Conservation (phyloP, 2,888 invertebrate genomes). For the Oithona nana region DNA sequence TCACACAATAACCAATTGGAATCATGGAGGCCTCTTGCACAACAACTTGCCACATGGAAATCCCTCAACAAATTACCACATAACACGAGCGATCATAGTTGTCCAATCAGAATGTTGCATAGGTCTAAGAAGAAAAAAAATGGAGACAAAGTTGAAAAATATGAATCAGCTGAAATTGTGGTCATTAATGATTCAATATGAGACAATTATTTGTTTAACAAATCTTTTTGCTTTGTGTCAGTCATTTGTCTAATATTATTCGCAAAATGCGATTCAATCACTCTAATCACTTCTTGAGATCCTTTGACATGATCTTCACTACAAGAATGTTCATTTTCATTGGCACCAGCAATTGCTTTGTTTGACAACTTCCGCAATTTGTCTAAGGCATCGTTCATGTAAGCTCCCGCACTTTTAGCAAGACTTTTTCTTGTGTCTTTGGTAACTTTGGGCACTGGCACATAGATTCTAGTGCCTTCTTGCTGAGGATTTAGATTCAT, state of each 20-base stretch:
- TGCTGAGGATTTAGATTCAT: conserved; percentile 85
- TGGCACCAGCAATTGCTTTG: background rate
- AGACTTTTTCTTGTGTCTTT: conserved; percentile 75
- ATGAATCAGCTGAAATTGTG: too few species aligned
- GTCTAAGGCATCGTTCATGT: conserved; percentile 59
- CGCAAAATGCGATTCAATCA: background rate
- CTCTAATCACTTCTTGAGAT: background rate
- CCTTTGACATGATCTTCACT: background rate
- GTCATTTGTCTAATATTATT: background rate
- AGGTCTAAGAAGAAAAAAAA: too few species aligned
- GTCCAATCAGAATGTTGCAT: too few species aligned
- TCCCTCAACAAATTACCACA: too few species aligned
- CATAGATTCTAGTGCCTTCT: conserved; percentile 71
- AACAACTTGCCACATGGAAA: too few species aligned
- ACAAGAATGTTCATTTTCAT: background rate
- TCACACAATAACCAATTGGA: too few species aligned
- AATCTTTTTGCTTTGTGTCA: background rate
- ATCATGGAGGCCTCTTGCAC: too few species aligned
- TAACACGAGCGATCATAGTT: too few species aligned
- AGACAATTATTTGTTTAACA: background rate
- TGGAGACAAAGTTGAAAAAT: too few species aligned
- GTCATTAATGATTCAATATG: too few species aligned
- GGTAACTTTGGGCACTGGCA: conserved; percentile 79
- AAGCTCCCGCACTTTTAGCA: conserved; percentile 62
- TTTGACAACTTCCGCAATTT: conserved; percentile 34